These are phyloP conservation scores for Stegodyphus mimosarum DNA, from an alignment of 1,140 invertebrate species.

Conservation along the genomic window DNA sequence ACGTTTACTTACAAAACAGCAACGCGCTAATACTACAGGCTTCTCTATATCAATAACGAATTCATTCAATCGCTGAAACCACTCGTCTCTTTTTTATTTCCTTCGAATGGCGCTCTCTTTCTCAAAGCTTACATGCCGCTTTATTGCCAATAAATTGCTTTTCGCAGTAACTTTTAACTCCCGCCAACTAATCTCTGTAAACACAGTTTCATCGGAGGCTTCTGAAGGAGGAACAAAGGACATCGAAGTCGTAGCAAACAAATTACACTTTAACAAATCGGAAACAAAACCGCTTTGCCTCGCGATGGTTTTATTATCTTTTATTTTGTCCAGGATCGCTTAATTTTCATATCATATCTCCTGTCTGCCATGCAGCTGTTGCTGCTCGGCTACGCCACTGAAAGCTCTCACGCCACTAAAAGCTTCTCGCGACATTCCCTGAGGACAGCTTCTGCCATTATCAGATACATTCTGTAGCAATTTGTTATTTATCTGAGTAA, in stretches of 20 bases:
- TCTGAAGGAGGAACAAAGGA: constrained; percentile 19
- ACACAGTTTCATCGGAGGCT: constrained; percentile 44
- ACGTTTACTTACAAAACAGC: too few relatives aligned
- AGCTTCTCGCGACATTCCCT: constrained; percentile 30
- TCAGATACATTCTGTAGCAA: constrained; percentile 42
- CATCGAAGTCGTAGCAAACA: constrained; percentile 21
- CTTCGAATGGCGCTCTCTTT: background rate
- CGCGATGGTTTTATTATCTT: constrained; percentile 34
- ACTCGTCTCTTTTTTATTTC: too few relatives aligned
- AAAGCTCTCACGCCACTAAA: constrained; percentile 24
- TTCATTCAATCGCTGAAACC: too few relatives aligned
- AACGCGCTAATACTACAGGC: too few relatives aligned
- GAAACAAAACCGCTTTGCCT: constrained; percentile 57
- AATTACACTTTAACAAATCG: constrained; percentile 49
- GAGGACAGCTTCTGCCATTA: constrained; percentile 26
- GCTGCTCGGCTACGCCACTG: background rate
- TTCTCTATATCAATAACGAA: too few relatives aligned
- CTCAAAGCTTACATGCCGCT: background rate
- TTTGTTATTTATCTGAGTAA: constrained; percentile 38
- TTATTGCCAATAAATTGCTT: constrained; percentile 55
- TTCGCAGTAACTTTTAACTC: constrained; percentile 39
- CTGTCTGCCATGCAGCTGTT: background rate
- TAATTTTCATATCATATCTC: constrained; percentile 52
- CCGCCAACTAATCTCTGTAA: constrained; percentile 43
- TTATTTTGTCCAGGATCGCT: constrained; percentile 36